Conservation (phyloP, 1,140 invertebrate species). For the Eueides isabella region DNA sequence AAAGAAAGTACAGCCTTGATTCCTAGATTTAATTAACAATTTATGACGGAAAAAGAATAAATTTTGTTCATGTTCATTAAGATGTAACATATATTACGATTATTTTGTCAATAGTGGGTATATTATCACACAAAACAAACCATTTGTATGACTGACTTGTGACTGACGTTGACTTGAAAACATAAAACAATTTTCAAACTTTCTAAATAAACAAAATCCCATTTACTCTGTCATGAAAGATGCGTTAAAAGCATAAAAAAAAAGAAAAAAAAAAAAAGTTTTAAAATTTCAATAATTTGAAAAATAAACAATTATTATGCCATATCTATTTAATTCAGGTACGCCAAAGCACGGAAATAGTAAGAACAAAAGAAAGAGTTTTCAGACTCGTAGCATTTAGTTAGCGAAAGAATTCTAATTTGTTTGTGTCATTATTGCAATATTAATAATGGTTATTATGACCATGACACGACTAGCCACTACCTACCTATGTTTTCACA, state of each 20-base stretch:
- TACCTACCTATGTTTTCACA: background rate
- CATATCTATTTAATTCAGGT: background rate
- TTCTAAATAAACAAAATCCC: slow-evolving; percentile 4
- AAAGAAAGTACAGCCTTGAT: too few relatives aligned
- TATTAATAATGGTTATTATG: background rate
- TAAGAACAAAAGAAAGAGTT: background rate
- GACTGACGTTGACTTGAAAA: background rate
- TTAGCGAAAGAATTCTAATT: too few relatives aligned
- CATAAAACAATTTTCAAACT: background rate
- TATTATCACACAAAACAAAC: background rate
- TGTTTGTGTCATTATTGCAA: too few relatives aligned
- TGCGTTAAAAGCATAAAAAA: background rate
- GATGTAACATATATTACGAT: too few relatives aligned
- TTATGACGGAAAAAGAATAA: too few relatives aligned
- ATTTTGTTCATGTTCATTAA: too few relatives aligned
- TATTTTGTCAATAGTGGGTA: too few relatives aligned
- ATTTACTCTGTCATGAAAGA: background rate
- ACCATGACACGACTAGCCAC: background rate
- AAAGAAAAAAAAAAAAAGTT: too few relatives aligned
- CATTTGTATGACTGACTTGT: background rate
- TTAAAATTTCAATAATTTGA: too few relatives aligned
- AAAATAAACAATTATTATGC: background rate
- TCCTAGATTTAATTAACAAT: too few relatives aligned
- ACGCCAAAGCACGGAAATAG: background rate
- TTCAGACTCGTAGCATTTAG: background rate